Evolutionary conservation across 2,797 vertebrate species (phyloP).

Genomic region (Pseudotriccus pelzelni): DNA sequence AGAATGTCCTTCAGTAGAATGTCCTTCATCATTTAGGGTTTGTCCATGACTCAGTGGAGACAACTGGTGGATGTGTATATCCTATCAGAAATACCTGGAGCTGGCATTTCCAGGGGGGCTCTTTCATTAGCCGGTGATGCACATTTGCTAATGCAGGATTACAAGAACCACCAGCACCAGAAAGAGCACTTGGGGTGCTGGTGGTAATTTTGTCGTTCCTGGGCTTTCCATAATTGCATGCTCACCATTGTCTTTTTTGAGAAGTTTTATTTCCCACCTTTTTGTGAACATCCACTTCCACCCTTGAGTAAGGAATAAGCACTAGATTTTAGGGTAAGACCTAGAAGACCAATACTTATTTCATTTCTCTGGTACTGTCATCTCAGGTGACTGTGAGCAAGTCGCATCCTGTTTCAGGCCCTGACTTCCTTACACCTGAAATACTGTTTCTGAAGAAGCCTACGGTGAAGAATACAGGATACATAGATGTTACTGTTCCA

Average conservation of each 20-base stretch:
- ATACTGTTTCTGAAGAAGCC: not conserved
- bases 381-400: not conserved
- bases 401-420: not conserved
- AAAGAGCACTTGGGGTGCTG: not conserved
- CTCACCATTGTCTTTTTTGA: not conserved
- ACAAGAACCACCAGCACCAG: not conserved
- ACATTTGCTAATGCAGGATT: not conserved
- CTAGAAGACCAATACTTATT: not conserved
- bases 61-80: not conserved
- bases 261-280: not conserved
- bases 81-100: not conserved
- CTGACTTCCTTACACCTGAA: not conserved
- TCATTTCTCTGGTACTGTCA: not conserved
- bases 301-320: not conserved
- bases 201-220: not conserved
- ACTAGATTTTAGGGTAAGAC: not conserved
- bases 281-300: not conserved
- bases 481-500: not conserved
- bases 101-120: not conserved
- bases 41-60: not conserved
- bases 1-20: not conserved
- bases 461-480: not conserved
- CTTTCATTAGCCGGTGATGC: not conserved
- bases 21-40: not conserved
- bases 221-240: not conserved